Evolutionary conservation across 1,140 invertebrate genomes (phyloP).

Genomic region (Drosophila serrata): DNA sequence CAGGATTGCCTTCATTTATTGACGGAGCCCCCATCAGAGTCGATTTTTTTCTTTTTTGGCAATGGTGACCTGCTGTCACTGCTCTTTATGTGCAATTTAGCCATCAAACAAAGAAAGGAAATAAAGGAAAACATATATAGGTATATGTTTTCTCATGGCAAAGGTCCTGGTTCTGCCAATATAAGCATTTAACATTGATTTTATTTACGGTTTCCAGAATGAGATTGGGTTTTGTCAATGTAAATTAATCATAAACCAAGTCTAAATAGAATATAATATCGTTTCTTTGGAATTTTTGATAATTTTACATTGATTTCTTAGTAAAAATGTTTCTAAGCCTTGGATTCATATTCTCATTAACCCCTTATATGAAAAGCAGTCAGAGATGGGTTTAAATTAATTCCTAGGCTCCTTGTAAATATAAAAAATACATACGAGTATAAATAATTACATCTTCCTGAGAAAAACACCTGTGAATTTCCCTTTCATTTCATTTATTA

Average conservation of each 20-base stretch:
- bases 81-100: conserved; percentile 24
- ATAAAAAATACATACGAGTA: too few species aligned
- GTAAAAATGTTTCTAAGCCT: too few species aligned
- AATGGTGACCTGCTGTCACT: background rate
- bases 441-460: background rate
- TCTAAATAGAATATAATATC: background rate
- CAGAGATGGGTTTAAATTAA: background rate
- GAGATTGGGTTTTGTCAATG: background rate
- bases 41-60: background rate
- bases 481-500: background rate
- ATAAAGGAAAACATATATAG: too few species aligned
- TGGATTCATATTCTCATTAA: background rate
- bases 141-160: background rate
- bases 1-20: conserved; percentile 32
- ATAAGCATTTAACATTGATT: background rate
- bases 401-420: too few species aligned
- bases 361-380: background rate
- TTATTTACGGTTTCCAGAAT: background rate
- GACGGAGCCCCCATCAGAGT: conserved; percentile 15
- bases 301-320: background rate
- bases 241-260: background rate
- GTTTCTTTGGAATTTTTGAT: background rate
- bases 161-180: background rate
- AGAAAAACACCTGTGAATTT: conserved; percentile 4
- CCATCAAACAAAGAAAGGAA: background rate